A percentile compares a stretch with the other conserved stretches of the same genome.
phyloP scores from a whole-genome alignment of 2,888 invertebrate genomes.

The Endotricha flammealis region DNA sequence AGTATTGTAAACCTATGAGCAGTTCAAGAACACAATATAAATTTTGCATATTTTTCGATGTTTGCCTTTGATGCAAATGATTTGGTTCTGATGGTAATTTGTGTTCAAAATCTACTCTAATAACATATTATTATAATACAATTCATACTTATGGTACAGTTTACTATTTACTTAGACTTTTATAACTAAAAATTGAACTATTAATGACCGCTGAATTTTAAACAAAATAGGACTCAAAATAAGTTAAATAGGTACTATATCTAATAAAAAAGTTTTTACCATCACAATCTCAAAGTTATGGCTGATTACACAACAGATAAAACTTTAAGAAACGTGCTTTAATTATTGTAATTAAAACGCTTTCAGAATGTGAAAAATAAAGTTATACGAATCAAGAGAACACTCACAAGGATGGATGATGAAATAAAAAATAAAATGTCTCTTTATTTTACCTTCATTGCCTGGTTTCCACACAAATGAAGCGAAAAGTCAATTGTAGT shows the following conservation, averaged over 20 bases:
- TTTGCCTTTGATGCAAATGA: too few species aligned
- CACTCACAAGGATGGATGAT: conserved; percentile 52
- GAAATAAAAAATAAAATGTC: conserved; percentile 41
- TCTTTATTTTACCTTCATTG: conserved; percentile 69
- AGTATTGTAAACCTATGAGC: too few species aligned
- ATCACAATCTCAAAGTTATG: conserved; percentile 11
- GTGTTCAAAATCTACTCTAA: too few species aligned
- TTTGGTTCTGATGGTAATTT: too few species aligned
- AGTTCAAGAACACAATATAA: too few species aligned
- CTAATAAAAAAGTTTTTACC: conserved; percentile 6
- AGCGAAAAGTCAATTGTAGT: conserved; percentile 61
- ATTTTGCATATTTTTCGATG: too few species aligned
- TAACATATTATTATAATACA: too few species aligned
- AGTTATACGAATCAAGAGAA: conserved; percentile 35
- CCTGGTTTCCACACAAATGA: conserved; percentile 72
- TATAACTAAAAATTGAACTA: too few species aligned
- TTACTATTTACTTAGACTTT: too few species aligned
- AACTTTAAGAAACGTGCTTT: conserved; percentile 12
- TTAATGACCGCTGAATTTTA: conserved; percentile 1
- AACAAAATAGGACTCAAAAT: conserved; percentile 2
- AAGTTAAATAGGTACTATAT: too few species aligned
- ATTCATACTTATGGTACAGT: too few species aligned
- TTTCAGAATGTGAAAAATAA: conserved; percentile 39
- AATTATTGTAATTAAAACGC: conserved; percentile 2
- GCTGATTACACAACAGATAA: conserved; percentile 16